phyloP scores from a whole-genome alignment of 2,797 vertebrate species.

The Florisuga fusca region DNA sequence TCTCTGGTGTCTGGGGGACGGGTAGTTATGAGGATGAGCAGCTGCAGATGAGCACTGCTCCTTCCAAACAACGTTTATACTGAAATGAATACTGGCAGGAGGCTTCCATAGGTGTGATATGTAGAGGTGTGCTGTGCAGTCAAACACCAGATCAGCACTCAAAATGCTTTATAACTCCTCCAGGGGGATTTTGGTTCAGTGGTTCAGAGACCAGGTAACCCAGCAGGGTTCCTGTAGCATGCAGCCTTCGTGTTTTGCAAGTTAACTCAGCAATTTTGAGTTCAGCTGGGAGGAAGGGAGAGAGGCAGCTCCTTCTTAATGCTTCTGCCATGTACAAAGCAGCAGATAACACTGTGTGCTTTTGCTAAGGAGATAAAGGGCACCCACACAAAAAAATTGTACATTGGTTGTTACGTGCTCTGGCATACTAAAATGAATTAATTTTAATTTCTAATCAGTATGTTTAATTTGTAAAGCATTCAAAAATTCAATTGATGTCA shows the following conservation, averaged over 20 bases:
- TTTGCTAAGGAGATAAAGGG: conserved; percentile 15
- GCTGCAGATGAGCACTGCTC: neutral
- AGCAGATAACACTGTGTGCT: neutral
- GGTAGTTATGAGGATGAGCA: neutral
- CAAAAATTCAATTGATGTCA: conserved; percentile 19
- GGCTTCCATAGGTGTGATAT: neutral
- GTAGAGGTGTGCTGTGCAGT: neutral
- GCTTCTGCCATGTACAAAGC: neutral
- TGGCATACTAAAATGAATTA: conserved; percentile 4
- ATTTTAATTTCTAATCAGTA: conserved; percentile 51
- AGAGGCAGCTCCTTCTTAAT: neutral
- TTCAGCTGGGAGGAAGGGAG: neutral
- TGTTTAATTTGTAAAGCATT: conserved; percentile 21
- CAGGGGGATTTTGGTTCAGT: accelerated
- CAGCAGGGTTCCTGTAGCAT: neutral
- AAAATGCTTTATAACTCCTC: neutral
- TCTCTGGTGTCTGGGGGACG: accelerated
- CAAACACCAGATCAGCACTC: neutral
- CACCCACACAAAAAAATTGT: accelerated
- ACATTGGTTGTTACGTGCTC: neutral
- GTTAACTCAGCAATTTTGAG: neutral
- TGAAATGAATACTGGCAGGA: neutral
- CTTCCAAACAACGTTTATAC: neutral
- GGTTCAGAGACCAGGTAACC: neutral
- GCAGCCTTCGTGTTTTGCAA: neutral